Evolutionary conservation across 2,888 invertebrate species (phyloP).

Genomic region (Eurois occulta): DNA sequence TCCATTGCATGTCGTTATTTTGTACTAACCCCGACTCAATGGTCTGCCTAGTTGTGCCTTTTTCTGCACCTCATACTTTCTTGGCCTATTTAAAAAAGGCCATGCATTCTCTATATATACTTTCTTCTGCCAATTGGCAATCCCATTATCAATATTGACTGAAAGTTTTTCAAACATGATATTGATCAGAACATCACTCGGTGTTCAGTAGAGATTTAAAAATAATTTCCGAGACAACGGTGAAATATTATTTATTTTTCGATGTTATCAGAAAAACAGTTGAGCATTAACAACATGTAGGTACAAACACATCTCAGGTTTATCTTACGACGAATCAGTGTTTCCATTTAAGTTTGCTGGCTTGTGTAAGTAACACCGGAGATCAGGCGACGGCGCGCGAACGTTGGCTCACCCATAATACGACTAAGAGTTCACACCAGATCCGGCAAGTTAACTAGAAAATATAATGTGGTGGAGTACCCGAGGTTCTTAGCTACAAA

Average conservation of each 20-base stretch:
- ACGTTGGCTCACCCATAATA: conserved; percentile 45
- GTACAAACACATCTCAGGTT: conserved; percentile 71
- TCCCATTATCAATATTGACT: not conserved
- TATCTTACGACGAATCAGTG: conserved; percentile 76
- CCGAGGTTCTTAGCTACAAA: conserved; percentile 86
- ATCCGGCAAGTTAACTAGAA: conserved; percentile 87
- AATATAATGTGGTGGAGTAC: conserved; percentile 84
- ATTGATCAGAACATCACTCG: conserved; percentile 24
- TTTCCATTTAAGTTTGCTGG: conserved; percentile 82
- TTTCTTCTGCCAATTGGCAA: conserved; percentile 14
- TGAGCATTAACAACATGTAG: conserved; percentile 16
- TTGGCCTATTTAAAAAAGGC: conserved; percentile 8
- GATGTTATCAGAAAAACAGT: conserved; percentile 41
- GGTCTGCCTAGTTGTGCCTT: not conserved
- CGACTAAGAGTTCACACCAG: conserved; percentile 77
- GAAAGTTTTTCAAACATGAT: conserved; percentile 2
- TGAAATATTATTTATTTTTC: conserved; percentile 59
- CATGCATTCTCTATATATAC: not conserved
- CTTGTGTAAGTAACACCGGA: conserved; percentile 74
- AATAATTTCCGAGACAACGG: conserved; percentile 35
- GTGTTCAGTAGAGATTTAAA: conserved; percentile 35
- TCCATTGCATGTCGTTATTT: not conserved
- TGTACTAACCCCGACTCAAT: not conserved
- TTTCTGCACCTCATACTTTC: not conserved
- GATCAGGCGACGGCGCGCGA: conserved; percentile 69